Conservation (phyloP, 2,113 vertebrate species). For the Chlorodrepanis virens region DNA sequence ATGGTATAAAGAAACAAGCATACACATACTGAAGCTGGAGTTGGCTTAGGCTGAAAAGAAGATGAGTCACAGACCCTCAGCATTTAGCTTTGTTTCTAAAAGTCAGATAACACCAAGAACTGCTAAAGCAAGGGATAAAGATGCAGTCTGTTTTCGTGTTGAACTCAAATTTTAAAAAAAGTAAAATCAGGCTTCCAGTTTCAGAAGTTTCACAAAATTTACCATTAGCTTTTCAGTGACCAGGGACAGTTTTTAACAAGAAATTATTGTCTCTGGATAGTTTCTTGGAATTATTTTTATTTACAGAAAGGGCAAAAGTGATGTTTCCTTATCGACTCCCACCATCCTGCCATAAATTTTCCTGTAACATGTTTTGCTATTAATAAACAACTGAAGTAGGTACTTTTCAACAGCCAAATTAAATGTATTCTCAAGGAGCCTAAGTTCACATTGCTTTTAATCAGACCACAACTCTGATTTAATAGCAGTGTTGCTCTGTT, state of each 20-base stretch:
- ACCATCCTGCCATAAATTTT: background rate
- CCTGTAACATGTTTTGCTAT: background rate
- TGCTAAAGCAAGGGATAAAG: background rate
- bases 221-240: background rate
- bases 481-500: background rate
- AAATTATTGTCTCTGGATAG: background rate
- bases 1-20: background rate
- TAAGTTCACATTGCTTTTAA: background rate
- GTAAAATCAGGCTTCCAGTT: background rate
- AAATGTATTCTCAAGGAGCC: background rate
- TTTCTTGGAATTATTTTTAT: background rate
- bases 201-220: background rate
- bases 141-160: background rate
- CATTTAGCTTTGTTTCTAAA: constrained; percentile 30
- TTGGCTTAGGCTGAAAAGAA: constrained; percentile 35
- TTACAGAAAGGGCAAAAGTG: background rate
- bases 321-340: background rate
- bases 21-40: background rate
- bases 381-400: background rate
- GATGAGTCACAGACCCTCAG: constrained; percentile 36
- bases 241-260: background rate
- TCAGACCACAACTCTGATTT: background rate
- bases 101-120: constrained; percentile 25
- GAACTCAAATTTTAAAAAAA: background rate
- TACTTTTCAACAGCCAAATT: background rate